Evolutionary conservation across 2,888 invertebrate genomes (phyloP), one percentile per base, ranked within the genome.

Genomic region (Lutraria lutraria): DNA sequence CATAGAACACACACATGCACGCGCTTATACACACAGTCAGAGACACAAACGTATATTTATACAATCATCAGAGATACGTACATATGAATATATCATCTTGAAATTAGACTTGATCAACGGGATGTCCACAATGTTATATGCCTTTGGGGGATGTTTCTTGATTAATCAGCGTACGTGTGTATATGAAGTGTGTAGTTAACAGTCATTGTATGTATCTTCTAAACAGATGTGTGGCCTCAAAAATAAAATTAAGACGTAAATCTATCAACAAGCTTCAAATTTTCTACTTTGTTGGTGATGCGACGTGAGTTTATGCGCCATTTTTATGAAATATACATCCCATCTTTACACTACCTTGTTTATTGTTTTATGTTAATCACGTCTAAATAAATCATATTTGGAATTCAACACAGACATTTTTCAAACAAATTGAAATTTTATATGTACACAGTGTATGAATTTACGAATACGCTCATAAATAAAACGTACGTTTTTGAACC

Each of bases 151-250:
- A 68, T 60, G 52, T 52, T 83, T 68, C 54, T 25, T 83, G 60
- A 63, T 86, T 81, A 63, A 80, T 79, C 63, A 63, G 34, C 76
- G 31, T 81, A 88, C 79, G 52, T 79, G 52, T 79, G 21, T 80
- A 68, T 52, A 34, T n/a, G 52, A 68, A 13, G n/a, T 68, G 63
- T 68, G 63, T 63, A 43, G 34, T 43, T 60, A 19, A 72, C 25
- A 76, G 6, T 13, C 13, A 34, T 34, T 25, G 25, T 31, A 82
- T 60, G 60, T 29, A 79, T 34, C 43, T 72, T 82, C 80, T 60
- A 60, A 68, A 82, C 82, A 88, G 54, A 76, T 88, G 88, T 88
- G 88, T 88, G 88, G 88, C 82, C 88, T 83, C 79, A 85, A 25
- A 56, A 19, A 52, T 52, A 19, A 54, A 53, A 54, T 76, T 19